Evolutionary conservation across 2,113 vertebrate species (phyloP).

Genomic region (Nestor notabilis): DNA sequence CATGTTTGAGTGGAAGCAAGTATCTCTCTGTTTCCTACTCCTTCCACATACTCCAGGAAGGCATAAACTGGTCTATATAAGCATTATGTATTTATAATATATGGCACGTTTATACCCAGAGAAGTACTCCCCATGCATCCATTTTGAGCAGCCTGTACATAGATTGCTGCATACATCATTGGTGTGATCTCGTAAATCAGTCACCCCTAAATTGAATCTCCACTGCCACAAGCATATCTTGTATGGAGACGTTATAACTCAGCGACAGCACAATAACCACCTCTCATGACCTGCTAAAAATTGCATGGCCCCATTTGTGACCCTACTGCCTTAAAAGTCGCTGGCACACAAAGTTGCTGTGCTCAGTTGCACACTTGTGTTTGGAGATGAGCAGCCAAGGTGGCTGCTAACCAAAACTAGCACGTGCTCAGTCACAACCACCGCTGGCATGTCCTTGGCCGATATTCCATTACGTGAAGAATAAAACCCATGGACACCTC

Average conservation of each 20-base stretch:
- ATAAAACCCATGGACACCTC: rapidly evolving
- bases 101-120: not conserved
- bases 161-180: conserved; percentile 47
- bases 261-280: conserved; percentile 38
- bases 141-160: conserved; percentile 19
- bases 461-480: not conserved
- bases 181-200: conserved; percentile 36
- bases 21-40: not conserved
- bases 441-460: not conserved
- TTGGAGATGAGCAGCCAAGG: not conserved
- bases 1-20: not conserved
- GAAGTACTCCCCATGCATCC: conserved; percentile 42
- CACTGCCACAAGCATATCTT: conserved; percentile 36
- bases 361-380: not conserved
- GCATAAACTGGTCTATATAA: conserved; percentile 17
- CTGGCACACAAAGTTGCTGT: not conserved
- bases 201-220: conserved; percentile 47
- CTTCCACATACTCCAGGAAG: not conserved
- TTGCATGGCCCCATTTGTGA: not conserved
- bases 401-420: not conserved
- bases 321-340: not conserved
- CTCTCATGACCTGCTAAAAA: conserved; percentile 51
- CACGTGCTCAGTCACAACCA: not conserved
- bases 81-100: conserved; percentile 38
- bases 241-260: conserved; percentile 44